Conservation (phyloP, 2,113 vertebrate species). For the Ciconia stormi region DNA sequence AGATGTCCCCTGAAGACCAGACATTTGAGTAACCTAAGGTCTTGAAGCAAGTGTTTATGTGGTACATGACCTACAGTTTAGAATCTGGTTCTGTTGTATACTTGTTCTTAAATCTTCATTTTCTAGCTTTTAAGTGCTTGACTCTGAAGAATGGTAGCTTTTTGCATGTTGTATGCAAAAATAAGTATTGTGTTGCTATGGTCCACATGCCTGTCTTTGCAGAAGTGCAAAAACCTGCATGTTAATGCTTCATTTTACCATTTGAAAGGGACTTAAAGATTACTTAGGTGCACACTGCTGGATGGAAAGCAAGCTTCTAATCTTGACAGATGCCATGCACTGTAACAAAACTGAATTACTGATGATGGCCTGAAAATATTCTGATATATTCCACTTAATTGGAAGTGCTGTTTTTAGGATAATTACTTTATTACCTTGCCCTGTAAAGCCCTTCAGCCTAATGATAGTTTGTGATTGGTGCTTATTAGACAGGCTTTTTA, state of each 20-base stretch:
- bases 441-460: background rate
- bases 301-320: background rate
- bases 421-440: background rate
- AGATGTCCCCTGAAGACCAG: background rate
- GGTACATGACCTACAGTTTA: background rate
- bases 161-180: background rate
- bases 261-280: background rate
- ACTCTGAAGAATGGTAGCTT: background rate
- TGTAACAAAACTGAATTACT: background rate
- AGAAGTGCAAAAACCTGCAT: background rate
- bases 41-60: background rate
- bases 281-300: background rate
- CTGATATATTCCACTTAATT: background rate
- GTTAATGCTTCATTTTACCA: background rate
- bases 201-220: background rate
- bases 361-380: background rate
- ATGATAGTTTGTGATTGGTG: background rate
- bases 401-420: background rate
- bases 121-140: background rate
- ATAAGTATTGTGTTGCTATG: background rate
- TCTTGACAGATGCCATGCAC: background rate
- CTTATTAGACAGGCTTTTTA: fast-evolving
- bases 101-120: background rate
- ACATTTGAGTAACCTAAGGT: background rate
- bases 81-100: background rate